These are phyloP conservation scores for Ornithoptera alexandrae DNA, from an alignment of 2,888 invertebrate species.

Conservation along the genomic window DNA sequence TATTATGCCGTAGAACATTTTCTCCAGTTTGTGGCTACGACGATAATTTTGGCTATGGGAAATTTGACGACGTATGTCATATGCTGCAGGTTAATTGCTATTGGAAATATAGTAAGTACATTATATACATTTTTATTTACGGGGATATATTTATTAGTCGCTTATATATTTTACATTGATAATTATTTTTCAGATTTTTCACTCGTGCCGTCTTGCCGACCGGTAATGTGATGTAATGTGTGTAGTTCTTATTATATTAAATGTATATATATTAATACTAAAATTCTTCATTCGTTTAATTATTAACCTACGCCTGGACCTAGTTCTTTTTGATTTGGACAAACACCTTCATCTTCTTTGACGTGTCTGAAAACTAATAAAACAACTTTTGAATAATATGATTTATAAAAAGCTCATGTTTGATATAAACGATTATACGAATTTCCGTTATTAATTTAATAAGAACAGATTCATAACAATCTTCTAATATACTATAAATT, in stretches of 20 bases:
- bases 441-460: not conserved
- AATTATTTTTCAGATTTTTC: conserved; percentile 56
- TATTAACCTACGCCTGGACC: conserved; percentile 45
- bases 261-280: not conserved
- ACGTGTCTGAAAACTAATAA: conserved; percentile 69
- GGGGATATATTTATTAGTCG: not conserved
- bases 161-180: not conserved
- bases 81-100: conserved; percentile 64
- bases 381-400: not conserved
- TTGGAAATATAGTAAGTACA: conserved; percentile 59
- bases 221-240: conserved; percentile 30
- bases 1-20: conserved; percentile 46
- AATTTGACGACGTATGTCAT: conserved; percentile 62
- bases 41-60: conserved; percentile 56
- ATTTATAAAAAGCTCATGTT: not conserved
- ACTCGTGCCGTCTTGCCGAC: conserved; percentile 47
- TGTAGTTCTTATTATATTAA: not conserved
- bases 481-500: not conserved
- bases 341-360: conserved; percentile 63
- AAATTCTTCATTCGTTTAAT: conserved; percentile 11
- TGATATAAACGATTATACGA: not conserved
- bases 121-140: conserved; percentile 2
- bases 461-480: not conserved
- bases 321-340: conserved; percentile 61
- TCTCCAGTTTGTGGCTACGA: conserved; percentile 58